phyloP scores from a whole-genome alignment of 2,113 vertebrate genomes.

The Spermophilus dauricus region DNA sequence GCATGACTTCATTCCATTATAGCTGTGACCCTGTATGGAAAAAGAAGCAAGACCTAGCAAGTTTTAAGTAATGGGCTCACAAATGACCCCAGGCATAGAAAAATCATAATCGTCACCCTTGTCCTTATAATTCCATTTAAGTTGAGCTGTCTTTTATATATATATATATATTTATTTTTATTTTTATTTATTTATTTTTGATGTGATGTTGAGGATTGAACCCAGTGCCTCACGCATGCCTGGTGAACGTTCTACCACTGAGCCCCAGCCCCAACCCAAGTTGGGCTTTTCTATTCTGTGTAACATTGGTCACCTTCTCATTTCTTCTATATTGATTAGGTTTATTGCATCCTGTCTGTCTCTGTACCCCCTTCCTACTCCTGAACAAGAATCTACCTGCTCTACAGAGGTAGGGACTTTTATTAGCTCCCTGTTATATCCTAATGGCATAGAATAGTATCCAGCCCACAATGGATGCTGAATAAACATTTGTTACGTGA shows the following conservation, averaged over 20 bases:
- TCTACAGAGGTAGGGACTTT: not conserved
- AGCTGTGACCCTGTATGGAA: not conserved
- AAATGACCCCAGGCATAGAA: not conserved
- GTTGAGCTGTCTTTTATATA: not conserved
- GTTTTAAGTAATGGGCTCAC: not conserved
- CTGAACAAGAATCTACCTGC: not conserved
- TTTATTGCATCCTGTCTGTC: not conserved
- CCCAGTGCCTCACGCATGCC: too few relatives aligned
- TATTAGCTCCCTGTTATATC: not conserved
- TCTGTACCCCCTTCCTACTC: too few relatives aligned
- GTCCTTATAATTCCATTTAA: not conserved
- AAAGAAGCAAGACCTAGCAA: not conserved
- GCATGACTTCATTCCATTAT: fast-evolving
- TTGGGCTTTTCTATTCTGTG: not conserved
- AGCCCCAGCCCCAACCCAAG: not conserved
- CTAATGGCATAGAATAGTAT: not conserved
- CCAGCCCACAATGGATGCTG: not conserved
- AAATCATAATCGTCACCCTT: fast-evolving
- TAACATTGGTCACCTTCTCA: not conserved
- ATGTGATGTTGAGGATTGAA: too few relatives aligned
- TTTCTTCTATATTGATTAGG: not conserved
- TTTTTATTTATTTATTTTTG: too few relatives aligned
- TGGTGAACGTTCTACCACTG: too few relatives aligned
- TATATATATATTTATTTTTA: too few relatives aligned
- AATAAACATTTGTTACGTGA: not conserved